Conservation (phyloP, 2,113 vertebrate species). For the Mesembrinibis cayennensis region DNA sequence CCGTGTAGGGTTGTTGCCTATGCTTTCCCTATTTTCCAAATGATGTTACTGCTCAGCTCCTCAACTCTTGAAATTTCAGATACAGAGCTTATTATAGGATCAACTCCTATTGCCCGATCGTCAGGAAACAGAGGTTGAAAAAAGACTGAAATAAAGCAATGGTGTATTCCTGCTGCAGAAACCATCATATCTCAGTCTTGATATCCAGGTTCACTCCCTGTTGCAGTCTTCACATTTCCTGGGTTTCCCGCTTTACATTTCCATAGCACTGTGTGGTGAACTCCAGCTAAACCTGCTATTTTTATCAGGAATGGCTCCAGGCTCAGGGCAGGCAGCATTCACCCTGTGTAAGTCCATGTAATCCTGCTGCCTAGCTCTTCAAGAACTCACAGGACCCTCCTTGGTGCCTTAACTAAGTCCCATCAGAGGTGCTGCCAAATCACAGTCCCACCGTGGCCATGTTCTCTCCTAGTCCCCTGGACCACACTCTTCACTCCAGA, state of each 20-base stretch:
- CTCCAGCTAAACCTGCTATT: neutral
- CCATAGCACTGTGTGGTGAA: neutral
- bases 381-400: neutral
- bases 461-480: neutral
- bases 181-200: accelerated
- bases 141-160: neutral
- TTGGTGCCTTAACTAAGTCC: neutral
- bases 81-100: neutral
- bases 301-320: neutral
- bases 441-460: neutral
- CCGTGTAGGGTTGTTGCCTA: too few species aligned
- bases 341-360: too few species aligned
- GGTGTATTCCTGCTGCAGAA: neutral
- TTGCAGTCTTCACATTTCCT: neutral
- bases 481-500: neutral
- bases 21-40: neutral
- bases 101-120: neutral
- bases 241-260: neutral
- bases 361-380: neutral
- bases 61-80: neutral
- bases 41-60: neutral
- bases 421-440: neutral
- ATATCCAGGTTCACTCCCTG: neutral
- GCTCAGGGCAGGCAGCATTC: neutral
- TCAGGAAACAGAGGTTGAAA: neutral